phyloP scores from a whole-genome alignment of 1,140 invertebrate species.

The Drosophila elegans region DNA sequence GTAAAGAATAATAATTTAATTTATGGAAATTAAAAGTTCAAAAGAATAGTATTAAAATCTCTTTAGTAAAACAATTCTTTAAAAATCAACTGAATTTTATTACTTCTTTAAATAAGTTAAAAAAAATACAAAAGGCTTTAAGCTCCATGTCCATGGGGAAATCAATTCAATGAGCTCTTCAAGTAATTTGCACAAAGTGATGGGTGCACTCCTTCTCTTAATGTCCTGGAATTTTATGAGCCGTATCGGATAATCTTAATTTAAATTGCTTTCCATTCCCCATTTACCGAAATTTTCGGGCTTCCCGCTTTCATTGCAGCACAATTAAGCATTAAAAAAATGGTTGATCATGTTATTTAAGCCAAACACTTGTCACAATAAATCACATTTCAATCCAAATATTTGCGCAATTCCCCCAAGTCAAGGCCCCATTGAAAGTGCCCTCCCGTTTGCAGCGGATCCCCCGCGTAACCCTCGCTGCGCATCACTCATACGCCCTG shows the following conservation, averaged over 20 bases:
- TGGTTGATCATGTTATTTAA: conserved; percentile 56
- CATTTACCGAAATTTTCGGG: conserved; percentile 4
- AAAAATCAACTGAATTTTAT: too few species aligned
- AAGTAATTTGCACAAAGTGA: conserved; percentile 20
- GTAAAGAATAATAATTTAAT: not conserved
- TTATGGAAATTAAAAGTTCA: too few species aligned
- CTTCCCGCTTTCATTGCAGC: conserved; percentile 6
- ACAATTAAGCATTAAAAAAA: conserved; percentile 48
- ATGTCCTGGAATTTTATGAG: conserved; percentile 27
- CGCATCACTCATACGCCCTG: conserved; percentile 52
- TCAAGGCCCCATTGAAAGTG: conserved; percentile 31
- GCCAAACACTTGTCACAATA: conserved; percentile 58
- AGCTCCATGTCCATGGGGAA: not conserved
- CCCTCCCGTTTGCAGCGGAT: not conserved
- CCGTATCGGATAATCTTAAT: conserved; percentile 51
- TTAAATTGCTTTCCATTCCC: conserved; percentile 41
- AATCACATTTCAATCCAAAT: conserved; percentile 62
- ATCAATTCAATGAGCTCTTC: conserved; percentile 22
- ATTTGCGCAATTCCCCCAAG: conserved; percentile 52
- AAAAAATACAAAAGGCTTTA: not conserved
- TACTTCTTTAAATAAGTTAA: not conserved
- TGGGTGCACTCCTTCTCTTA: conserved; percentile 2
- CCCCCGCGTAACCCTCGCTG: not conserved
- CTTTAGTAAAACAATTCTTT: too few species aligned
- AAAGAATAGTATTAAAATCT: too few species aligned